phyloP scores from a whole-genome alignment of 1,140 invertebrate genomes.

The Phymastichus coffea region DNA sequence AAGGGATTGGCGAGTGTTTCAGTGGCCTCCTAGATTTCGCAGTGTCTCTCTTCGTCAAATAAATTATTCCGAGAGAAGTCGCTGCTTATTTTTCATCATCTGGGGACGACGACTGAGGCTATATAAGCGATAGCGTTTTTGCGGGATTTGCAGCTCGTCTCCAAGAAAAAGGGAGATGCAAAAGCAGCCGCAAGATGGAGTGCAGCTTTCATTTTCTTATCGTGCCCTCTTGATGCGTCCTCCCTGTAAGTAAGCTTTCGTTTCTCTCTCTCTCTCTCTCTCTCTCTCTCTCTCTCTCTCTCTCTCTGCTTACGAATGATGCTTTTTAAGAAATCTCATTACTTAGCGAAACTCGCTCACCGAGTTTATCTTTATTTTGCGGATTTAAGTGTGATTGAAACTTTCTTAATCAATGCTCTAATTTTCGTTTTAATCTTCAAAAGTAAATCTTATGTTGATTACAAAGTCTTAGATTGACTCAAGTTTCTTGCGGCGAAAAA shows the following conservation, averaged over 20 bases:
- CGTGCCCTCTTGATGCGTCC: neutral
- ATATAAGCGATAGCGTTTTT: constrained; percentile 9
- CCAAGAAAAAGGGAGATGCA: neutral
- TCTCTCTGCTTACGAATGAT: neutral
- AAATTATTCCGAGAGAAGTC: constrained; percentile 33
- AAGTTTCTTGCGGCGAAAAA: no score
- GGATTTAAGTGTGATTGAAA: no score
- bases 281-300: no score
- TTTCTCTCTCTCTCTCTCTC: no score
- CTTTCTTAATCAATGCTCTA: no score
- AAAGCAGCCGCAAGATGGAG: neutral
- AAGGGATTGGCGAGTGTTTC: constrained; percentile 43
- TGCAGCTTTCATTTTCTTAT: neutral
- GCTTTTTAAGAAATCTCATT: neutral
- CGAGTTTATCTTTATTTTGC: neutral
- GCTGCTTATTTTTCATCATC: constrained; percentile 37
- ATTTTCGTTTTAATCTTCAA: no score
- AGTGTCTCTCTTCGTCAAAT: constrained; percentile 31
- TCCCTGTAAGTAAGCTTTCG: neutral
- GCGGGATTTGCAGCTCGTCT: neutral
- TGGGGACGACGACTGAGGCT: neutral
- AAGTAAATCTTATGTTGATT: no score
- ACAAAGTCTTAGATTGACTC: no score
- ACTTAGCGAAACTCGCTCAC: neutral
- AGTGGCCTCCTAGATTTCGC: constrained; percentile 33